Evolutionary conservation across 2,113 vertebrate species (phyloP).

Genomic region (Elephas maximus): DNA sequence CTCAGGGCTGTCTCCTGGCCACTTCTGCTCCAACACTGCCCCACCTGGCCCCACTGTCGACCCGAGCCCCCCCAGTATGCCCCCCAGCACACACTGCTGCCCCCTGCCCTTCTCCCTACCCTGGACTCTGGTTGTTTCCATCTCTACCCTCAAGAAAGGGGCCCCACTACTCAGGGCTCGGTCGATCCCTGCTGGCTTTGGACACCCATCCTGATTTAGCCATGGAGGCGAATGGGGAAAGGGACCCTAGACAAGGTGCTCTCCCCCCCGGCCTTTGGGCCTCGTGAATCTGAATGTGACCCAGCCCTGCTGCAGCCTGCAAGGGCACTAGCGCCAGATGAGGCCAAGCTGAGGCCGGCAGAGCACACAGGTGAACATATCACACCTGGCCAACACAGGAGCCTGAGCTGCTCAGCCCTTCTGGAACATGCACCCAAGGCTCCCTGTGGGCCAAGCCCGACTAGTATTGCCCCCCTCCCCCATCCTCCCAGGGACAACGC

Average conservation of each 20-base stretch:
- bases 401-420: background rate
- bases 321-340: too few species aligned
- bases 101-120: too few species aligned
- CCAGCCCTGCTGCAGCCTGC: background rate
- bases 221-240: too few species aligned
- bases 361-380: too few species aligned
- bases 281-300: background rate
- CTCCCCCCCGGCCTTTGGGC: background rate
- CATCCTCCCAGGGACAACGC: too few species aligned
- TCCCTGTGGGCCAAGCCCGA: rapidly evolving
- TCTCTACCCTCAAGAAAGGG: background rate
- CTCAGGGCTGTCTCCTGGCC: background rate
- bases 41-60: background rate
- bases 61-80: background rate
- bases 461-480: too few species aligned
- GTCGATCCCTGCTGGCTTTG: too few species aligned
- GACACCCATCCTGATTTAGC: background rate
- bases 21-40: background rate
- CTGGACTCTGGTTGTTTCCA: background rate
- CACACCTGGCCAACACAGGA: too few species aligned
- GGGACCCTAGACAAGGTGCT: background rate
- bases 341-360: too few species aligned
- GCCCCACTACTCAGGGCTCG: background rate
- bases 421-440: background rate
- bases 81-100: too few species aligned